These are phyloP conservation scores for Carassius auratus DNA, from an alignment of 2,113 vertebrate genomes.

Conservation along the genomic window DNA sequence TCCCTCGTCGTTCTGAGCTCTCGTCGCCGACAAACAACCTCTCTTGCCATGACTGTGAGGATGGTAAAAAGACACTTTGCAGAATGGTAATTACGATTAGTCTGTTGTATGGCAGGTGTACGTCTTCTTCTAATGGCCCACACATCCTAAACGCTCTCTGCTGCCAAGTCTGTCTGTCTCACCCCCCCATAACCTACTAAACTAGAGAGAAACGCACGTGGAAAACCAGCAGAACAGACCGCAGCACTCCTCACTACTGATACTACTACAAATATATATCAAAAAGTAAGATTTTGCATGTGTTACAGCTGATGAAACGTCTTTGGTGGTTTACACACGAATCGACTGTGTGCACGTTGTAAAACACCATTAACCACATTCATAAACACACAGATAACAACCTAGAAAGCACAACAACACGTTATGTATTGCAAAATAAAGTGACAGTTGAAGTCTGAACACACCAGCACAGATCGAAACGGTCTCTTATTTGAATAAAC, in stretches of 20 bases:
- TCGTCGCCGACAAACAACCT: neutral
- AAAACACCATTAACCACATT: slow-evolving; percentile 33
- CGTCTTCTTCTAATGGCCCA: slow-evolving; percentile 2
- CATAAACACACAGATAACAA: neutral
- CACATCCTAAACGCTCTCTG: slow-evolving; percentile 29
- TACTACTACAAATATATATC: neutral
- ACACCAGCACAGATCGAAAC: neutral
- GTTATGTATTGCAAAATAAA: neutral
- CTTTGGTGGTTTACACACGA: neutral
- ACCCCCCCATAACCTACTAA: slow-evolving; percentile 17
- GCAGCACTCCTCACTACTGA: neutral
- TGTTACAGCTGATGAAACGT: neutral
- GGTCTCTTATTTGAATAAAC: neutral
- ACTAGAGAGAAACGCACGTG: slow-evolving; percentile 4
- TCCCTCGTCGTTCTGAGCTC: neutral
- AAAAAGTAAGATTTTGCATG: neutral
- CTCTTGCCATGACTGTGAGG: neutral
- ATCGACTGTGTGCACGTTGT: neutral
- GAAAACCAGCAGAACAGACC: slow-evolving; percentile 9
- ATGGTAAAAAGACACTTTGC: slow-evolving; percentile 17
- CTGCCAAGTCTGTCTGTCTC: slow-evolving; percentile 27
- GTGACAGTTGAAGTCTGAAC: neutral
- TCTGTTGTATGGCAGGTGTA: slow-evolving; percentile 40
- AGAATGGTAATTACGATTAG: slow-evolving; percentile 33
- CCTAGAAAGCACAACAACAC: neutral